Conservation (phyloP, 2,113 vertebrate species). For the Zootoca vivipara region DNA sequence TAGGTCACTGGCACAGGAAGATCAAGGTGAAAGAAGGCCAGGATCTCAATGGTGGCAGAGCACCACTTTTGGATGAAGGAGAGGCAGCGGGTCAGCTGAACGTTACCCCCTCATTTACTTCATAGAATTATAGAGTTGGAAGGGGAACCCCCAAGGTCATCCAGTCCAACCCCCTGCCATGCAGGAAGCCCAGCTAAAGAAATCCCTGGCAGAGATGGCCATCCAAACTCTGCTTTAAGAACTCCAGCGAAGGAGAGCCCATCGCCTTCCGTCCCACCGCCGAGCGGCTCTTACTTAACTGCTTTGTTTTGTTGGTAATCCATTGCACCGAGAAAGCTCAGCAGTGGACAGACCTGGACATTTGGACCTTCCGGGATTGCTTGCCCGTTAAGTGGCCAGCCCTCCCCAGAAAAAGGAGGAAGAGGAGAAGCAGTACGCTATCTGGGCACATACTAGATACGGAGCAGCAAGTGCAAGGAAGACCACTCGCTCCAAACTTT, state of each 20-base stretch:
- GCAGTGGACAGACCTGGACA: neutral
- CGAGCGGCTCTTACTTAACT: neutral
- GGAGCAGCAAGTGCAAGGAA: neutral
- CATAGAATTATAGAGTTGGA: no score
- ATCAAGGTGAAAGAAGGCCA: neutral
- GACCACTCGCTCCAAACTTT: neutral
- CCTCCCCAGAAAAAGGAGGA: no score
- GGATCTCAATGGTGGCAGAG: neutral
- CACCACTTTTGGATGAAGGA: no score
- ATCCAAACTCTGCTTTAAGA: no score
- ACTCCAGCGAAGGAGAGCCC: no score
- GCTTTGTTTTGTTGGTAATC: neutral
- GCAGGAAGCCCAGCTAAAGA: no score
- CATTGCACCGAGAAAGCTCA: neutral
- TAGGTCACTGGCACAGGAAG: conserved; percentile 17
- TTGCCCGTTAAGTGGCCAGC: neutral
- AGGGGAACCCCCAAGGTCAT: no score
- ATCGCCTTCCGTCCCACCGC: no score
- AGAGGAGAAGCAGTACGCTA: fast-evolving
- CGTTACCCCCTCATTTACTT: neutral
- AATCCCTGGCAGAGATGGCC: no score
- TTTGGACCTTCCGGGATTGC: neutral
- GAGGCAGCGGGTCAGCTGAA: neutral
- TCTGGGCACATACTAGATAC: neutral
- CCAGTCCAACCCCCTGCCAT: no score